A percentile compares a stretch with the other conserved stretches of the same genome.
Conservation (phyloP, 2,888 invertebrate genomes). For the Drosophila nigricruria region DNA sequence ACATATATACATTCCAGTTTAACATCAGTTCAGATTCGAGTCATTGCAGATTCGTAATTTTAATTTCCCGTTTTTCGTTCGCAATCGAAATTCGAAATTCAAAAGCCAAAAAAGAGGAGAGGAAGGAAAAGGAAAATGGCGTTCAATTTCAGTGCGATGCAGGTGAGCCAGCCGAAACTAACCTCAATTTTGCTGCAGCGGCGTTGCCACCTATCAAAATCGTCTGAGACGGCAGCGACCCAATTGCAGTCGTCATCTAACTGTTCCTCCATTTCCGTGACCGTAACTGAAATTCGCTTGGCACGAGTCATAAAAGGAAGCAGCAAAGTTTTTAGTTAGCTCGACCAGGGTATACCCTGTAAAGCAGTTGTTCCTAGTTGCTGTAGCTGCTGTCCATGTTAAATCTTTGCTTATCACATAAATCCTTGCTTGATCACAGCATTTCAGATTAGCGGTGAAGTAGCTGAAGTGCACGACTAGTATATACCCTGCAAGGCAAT, state of each 20-base stretch:
- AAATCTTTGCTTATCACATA: background rate
- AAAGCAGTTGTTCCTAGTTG: no score
- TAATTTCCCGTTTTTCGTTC: no score
- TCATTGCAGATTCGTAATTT: background rate
- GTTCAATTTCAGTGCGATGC: conserved; percentile 84
- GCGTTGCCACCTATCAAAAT: conserved; percentile 21
- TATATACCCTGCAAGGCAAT: background rate
- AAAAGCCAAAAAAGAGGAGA: background rate
- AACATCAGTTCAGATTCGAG: background rate
- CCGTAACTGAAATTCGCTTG: conserved; percentile 32
- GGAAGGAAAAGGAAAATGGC: conserved; percentile 71
- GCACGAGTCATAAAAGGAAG: conserved; percentile 16
- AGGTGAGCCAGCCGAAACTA: conserved; percentile 72
- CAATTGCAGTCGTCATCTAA: conserved; percentile 29
- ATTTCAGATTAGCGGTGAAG: background rate
- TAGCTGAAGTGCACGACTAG: background rate
- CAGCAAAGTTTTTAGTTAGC: background rate
- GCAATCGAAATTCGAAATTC: conserved; percentile 29
- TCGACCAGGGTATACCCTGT: background rate
- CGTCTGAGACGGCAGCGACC: conserved; percentile 19
- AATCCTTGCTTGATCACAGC: background rate
- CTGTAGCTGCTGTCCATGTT: background rate
- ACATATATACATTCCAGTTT: conserved; percentile 7
- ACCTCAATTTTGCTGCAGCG: background rate
- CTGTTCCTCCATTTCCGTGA: conserved; percentile 3